phyloP scores from a whole-genome alignment of 2,113 vertebrate species.

The Diadophis punctatus region DNA sequence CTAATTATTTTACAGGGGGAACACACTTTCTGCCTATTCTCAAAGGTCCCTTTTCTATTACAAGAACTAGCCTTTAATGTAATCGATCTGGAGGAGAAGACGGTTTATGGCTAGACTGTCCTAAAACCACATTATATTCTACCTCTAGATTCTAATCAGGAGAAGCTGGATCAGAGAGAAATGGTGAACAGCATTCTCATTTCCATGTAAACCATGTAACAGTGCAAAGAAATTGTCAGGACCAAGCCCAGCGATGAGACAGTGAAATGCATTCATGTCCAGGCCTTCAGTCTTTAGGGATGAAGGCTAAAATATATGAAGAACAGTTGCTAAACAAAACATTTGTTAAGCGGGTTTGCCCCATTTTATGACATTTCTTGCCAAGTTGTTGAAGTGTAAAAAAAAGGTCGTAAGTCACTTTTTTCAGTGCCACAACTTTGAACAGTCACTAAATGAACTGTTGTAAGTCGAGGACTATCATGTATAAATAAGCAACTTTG shows the following conservation, averaged over 20 bases:
- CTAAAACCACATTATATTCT: not conserved
- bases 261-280: not conserved
- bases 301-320: not conserved
- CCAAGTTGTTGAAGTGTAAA: no score
- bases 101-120: not conserved
- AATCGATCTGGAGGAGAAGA: not conserved
- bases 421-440: no score
- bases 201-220: not conserved
- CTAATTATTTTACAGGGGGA: not conserved
- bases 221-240: not conserved
- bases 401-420: no score
- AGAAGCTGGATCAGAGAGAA: not conserved
- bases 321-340: not conserved
- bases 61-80: not conserved
- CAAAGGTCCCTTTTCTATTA: not conserved
- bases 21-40: not conserved
- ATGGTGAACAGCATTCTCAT: not conserved
- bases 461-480: no score
- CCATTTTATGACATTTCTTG: no score
- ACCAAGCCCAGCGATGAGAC: not conserved
- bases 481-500: not conserved
- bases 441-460: no score
- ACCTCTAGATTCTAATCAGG: not conserved
- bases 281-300: not conserved
- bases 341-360: not conserved